These are phyloP conservation scores for Bradypodion pumilum DNA, from an alignment of 2,797 vertebrate species.

Conservation along the genomic window DNA sequence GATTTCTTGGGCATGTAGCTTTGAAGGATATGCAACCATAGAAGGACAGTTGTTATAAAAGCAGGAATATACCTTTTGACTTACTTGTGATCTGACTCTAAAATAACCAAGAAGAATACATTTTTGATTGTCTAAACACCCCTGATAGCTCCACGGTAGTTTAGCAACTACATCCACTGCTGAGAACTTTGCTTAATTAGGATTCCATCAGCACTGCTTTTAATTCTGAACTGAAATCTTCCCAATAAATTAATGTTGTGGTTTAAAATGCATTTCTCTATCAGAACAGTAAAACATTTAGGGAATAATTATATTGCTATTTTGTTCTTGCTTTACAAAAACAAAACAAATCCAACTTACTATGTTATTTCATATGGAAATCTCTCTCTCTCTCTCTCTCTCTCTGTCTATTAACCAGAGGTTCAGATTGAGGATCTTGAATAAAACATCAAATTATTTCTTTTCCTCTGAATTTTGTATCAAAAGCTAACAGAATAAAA, in stretches of 20 bases:
- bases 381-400: too few relatives aligned
- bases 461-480: conserved; percentile 4
- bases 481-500: neutral
- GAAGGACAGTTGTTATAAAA: too few relatives aligned
- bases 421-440: neutral
- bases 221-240: neutral
- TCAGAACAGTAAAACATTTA: neutral
- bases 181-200: neutral
- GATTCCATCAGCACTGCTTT: too few relatives aligned
- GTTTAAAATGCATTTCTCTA: neutral
- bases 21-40: too few relatives aligned
- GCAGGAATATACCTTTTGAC: too few relatives aligned
- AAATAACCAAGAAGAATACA: too few relatives aligned
- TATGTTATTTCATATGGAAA: conserved; percentile 25
- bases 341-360: neutral
- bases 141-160: neutral
- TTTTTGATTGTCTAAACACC: neutral
- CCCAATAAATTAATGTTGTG: neutral
- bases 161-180: neutral
- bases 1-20: too few relatives aligned
- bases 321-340: neutral
- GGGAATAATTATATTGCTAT: neutral
- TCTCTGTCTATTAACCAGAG: neutral
- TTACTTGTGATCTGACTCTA: too few relatives aligned
- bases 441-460: conserved; percentile 16